Evolutionary conservation across 2,797 vertebrate species (phyloP).

Genomic region (Gambusia yucatana): DNA sequence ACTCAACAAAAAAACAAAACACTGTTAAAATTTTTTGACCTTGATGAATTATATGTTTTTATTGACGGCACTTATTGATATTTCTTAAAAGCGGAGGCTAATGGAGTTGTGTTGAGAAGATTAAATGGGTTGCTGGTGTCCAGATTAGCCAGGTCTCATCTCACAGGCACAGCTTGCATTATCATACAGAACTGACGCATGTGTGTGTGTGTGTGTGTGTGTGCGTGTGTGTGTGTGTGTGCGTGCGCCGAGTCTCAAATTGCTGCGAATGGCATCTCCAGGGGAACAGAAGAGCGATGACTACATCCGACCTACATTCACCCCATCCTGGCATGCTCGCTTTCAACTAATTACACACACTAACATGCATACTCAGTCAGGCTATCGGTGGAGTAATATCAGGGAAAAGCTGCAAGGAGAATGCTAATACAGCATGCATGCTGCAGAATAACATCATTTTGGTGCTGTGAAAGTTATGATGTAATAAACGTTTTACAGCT

Average conservation of each 20-base stretch:
- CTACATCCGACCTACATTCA: conserved; percentile 82
- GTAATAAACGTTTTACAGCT: conserved; percentile 11
- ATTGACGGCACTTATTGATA: conserved; percentile 83
- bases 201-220: conserved; percentile 54
- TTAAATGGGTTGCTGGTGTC: conserved; percentile 79
- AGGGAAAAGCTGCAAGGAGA: conserved; percentile 26
- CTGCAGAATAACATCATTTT: conserved; percentile 40
- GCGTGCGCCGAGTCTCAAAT: conserved; percentile 80
- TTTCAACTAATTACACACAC: conserved; percentile 66
- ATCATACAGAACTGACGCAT: conserved; percentile 81
- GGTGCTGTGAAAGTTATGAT: background rate
- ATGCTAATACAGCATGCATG: conserved; percentile 17
- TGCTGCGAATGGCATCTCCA: conserved; percentile 79
- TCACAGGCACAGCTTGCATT: conserved; percentile 74
- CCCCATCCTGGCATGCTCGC: conserved; percentile 65
- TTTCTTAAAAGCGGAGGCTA: conserved; percentile 80
- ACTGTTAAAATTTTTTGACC: conserved; percentile 76
- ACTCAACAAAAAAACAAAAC: background rate
- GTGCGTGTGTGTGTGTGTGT: conserved; percentile 29
- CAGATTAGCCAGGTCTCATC: conserved; percentile 81
- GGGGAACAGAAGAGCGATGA: conserved; percentile 77
- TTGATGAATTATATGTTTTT: conserved; percentile 81
- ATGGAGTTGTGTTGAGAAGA: conserved; percentile 81
- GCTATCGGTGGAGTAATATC: conserved; percentile 50
- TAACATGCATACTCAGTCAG: conserved; percentile 48